Evolutionary conservation across 2,113 vertebrate genomes (phyloP).

Genomic region (Scomber colias): DNA sequence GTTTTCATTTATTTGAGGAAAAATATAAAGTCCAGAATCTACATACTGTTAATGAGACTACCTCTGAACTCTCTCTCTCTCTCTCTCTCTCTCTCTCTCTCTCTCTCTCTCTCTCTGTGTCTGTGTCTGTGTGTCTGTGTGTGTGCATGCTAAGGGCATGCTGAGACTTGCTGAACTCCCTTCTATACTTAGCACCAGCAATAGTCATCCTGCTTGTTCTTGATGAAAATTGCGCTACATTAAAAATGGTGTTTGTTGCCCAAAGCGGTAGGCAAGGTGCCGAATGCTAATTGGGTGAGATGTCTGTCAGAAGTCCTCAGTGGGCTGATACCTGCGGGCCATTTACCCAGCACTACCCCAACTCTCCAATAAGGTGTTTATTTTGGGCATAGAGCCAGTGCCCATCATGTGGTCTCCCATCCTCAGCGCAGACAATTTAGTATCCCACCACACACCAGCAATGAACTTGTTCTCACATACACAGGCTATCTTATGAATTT

Average conservation of each 20-base stretch:
- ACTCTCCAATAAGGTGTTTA: constrained; percentile 54
- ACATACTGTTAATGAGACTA: background rate
- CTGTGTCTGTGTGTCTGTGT: background rate
- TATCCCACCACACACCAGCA: constrained; percentile 28
- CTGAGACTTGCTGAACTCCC: constrained; percentile 3
- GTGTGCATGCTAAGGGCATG: background rate
- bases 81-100: no score
- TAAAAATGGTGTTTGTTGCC: constrained; percentile 58
- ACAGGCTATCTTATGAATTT: constrained; percentile 13
- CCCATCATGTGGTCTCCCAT: constrained; percentile 61
- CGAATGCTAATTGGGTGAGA: constrained; percentile 73
- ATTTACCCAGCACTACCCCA: constrained; percentile 51
- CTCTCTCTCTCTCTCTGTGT: background rate
- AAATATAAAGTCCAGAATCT: background rate
- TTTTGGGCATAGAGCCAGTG: constrained; percentile 50
- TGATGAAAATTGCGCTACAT: constrained; percentile 27
- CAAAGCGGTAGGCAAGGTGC: constrained; percentile 50
- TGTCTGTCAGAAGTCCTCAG: constrained; percentile 73
- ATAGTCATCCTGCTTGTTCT: constrained; percentile 19
- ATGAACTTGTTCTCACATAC: constrained; percentile 8
- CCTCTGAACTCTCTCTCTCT: background rate
- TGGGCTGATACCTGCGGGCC: constrained; percentile 48
- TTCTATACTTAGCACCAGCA: constrained; percentile 36
- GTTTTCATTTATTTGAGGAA: no score
- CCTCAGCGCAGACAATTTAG: constrained; percentile 40